These are phyloP conservation scores for Hofmannophila pseudospretella DNA, from an alignment of 2,888 invertebrate genomes.

Conservation along the genomic window DNA sequence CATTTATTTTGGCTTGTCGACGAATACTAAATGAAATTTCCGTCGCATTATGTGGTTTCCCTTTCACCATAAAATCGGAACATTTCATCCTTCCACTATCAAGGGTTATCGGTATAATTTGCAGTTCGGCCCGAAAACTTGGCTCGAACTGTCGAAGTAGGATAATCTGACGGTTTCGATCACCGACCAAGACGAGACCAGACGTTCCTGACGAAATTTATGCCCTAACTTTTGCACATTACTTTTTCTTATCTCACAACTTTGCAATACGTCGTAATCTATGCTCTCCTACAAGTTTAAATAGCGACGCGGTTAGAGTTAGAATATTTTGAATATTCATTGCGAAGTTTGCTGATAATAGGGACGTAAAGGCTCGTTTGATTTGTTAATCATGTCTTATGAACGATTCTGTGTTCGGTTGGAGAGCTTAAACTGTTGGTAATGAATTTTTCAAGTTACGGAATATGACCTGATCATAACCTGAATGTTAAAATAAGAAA, in stretches of 20 bases:
- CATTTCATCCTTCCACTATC: conserved; percentile 17
- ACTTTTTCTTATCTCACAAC: conserved; percentile 64
- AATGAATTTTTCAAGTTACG: too few relatives aligned
- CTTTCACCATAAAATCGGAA: conserved; percentile 5
- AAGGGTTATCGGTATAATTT: conserved; percentile 44
- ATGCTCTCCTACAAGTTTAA: conserved; percentile 8
- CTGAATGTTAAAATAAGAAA: too few relatives aligned
- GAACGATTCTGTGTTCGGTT: too few relatives aligned
- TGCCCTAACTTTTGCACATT: conserved; percentile 67
- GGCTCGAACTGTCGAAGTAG: conserved; percentile 57
- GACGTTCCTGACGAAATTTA: conserved; percentile 65
- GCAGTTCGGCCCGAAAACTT: conserved; percentile 47
- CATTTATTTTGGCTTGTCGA: too few relatives aligned
- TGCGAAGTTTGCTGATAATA: not conserved
- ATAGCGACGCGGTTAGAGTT: too few relatives aligned
- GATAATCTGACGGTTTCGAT: conserved; percentile 59
- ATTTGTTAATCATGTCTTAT: too few relatives aligned
- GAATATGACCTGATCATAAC: too few relatives aligned
- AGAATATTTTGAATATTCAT: conserved; percentile 5
- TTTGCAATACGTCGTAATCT: conserved; percentile 45
- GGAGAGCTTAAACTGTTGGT: too few relatives aligned
- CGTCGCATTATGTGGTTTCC: too few relatives aligned
- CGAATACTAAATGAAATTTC: too few relatives aligned
- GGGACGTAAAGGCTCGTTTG: too few relatives aligned
- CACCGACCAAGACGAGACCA: conserved; percentile 54